Percentiles rank a stretch among this genome's conserved stretches.
phyloP scores from a whole-genome alignment of 2,797 vertebrate species.

The Loris lydekkerianus region DNA sequence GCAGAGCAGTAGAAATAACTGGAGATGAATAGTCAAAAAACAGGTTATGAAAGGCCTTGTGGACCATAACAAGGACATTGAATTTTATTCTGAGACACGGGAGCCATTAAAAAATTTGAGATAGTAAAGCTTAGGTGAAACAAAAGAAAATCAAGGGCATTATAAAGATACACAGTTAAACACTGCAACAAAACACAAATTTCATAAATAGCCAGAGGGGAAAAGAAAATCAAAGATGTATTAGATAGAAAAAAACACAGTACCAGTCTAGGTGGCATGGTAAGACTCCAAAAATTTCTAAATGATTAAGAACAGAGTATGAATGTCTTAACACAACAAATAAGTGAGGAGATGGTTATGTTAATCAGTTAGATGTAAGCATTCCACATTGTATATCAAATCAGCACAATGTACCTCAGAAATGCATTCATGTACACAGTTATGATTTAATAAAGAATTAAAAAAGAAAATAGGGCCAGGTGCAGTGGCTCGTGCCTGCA shows the following conservation, averaged over 20 bases:
- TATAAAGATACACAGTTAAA: background rate
- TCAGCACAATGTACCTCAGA: too few species aligned
- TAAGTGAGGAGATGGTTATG: too few species aligned
- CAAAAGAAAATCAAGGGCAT: background rate
- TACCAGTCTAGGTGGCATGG: background rate
- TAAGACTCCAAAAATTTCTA: background rate
- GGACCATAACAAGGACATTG: background rate
- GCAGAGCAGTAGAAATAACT: background rate
- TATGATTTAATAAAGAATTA: background rate
- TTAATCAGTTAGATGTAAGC: too few species aligned
- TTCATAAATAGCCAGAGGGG: constrained; percentile 11
- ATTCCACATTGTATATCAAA: too few species aligned
- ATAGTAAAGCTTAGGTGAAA: background rate
- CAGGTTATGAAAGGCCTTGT: background rate
- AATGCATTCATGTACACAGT: too few species aligned
- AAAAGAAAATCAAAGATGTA: background rate
- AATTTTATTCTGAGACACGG: background rate
- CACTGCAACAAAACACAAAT: background rate
- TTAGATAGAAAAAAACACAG: background rate
- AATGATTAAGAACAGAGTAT: too few species aligned
- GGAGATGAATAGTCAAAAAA: background rate
- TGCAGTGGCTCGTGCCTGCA: too few species aligned
- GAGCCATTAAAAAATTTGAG: background rate
- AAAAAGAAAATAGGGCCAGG: background rate
- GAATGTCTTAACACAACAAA: too few species aligned